Evolutionary conservation across 2,888 invertebrate genomes (phyloP).

Genomic region (Leucoma salicis): DNA sequence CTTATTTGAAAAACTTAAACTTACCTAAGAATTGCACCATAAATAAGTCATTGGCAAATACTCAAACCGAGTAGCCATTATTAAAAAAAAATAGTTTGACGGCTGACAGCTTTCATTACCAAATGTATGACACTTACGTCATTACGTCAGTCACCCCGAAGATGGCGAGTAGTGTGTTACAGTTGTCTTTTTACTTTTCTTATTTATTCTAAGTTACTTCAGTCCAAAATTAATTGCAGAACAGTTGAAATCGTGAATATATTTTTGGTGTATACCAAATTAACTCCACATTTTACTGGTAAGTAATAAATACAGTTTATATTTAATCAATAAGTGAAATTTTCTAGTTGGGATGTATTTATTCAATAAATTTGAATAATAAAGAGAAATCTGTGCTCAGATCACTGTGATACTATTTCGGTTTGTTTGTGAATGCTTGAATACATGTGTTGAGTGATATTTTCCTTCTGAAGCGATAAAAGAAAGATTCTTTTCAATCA

Average conservation of each 20-base stretch:
- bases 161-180: slow-evolving; percentile 64
- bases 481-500: no score
- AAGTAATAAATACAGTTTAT: slow-evolving; percentile 23
- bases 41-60: no score
- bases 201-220: slow-evolving; percentile 33
- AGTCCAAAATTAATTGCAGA: slow-evolving; percentile 28
- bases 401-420: slow-evolving; percentile 36
- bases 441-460: slow-evolving; percentile 25
- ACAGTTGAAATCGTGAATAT: slow-evolving; percentile 9
- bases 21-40: no score
- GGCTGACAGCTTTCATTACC: not conserved
- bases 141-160: slow-evolving; percentile 44
- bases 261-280: slow-evolving; percentile 13
- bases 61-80: no score
- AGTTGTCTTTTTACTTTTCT: slow-evolving; percentile 33
- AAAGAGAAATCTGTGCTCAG: slow-evolving; percentile 40
- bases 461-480: slow-evolving; percentile 24
- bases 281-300: slow-evolving; percentile 27
- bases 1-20: no score
- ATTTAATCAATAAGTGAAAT: slow-evolving; percentile 30
- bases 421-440: slow-evolving; percentile 33
- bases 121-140: not conserved
- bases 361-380: slow-evolving; percentile 49
- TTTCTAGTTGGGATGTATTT: slow-evolving; percentile 26
- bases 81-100: not conserved